Conservation (phyloP, 2,113 vertebrate species). For the Cacatua alba region DNA sequence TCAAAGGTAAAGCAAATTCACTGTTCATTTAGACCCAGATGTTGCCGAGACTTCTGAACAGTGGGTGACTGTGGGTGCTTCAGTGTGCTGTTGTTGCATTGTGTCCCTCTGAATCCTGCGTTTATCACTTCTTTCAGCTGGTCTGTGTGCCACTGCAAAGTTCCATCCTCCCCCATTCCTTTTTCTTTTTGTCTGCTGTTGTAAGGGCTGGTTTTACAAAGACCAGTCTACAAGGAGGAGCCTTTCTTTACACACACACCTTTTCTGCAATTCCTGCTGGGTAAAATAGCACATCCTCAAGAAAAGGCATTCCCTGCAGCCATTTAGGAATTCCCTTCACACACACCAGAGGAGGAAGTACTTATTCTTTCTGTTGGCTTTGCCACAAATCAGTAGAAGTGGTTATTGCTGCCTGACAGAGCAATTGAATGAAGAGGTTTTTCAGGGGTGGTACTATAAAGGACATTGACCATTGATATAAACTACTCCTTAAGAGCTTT, state of each 20-base stretch:
- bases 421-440: neutral
- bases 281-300: neutral
- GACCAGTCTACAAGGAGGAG: neutral
- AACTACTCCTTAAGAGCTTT: neutral
- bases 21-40: neutral
- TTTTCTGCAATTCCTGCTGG: neutral
- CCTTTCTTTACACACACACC: neutral
- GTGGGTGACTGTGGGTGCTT: neutral
- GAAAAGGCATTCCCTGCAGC: neutral
- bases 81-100: accelerated
- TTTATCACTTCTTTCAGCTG: neutral
- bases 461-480: neutral
- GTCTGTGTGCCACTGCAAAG: neutral
- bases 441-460: neutral
- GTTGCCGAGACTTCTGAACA: neutral
- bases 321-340: neutral
- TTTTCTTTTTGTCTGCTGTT: neutral
- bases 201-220: neutral
- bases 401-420: neutral
- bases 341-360: neutral
- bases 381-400: conserved; percentile 2
- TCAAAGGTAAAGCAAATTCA: neutral
- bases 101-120: neutral
- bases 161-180: neutral
- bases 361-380: neutral